phyloP scores from a whole-genome alignment of 92 coral and sea anemone species.

The Galaxea fascicularis region DNA sequence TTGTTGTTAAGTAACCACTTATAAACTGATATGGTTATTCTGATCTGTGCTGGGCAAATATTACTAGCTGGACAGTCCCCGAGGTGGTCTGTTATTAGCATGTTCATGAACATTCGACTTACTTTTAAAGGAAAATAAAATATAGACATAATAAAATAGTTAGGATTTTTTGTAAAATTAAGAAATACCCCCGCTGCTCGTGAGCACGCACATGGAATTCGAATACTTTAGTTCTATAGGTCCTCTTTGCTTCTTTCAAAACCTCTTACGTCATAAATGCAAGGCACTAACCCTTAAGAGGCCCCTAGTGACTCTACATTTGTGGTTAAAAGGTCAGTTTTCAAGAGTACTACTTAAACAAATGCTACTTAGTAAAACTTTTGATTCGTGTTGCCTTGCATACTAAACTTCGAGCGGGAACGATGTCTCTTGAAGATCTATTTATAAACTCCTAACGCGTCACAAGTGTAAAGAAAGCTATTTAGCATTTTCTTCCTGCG shows the following conservation, averaged over 20 bases:
- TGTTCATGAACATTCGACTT: not conserved
- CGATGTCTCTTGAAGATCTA: not conserved
- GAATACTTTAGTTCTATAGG: not conserved
- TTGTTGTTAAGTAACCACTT: too few species aligned
- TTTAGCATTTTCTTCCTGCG: not conserved
- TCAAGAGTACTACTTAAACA: not conserved
- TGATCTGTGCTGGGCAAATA: not conserved
- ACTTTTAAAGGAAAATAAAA: not conserved
- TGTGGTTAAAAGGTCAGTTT: not conserved
- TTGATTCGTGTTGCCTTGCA: not conserved
- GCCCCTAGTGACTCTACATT: too few species aligned
- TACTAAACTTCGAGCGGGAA: not conserved
- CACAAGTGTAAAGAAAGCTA: not conserved
- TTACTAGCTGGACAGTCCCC: not conserved
- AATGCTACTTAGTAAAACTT: not conserved
- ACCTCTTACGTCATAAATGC: too few species aligned
- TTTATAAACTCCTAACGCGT: not conserved
- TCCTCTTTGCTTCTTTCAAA: too few species aligned
- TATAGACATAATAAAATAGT: too few species aligned
- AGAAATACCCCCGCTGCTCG: not conserved
- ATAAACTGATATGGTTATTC: not conserved
- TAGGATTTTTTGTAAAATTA: not conserved
- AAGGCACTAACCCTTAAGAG: too few species aligned
- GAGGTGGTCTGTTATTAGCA: constrained; percentile 3
- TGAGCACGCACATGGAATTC: not conserved